Percentiles rank a stretch among this genome's conserved stretches.
Conservation (phyloP, 2,888 invertebrate species). For the Cheilosia urbana region DNA sequence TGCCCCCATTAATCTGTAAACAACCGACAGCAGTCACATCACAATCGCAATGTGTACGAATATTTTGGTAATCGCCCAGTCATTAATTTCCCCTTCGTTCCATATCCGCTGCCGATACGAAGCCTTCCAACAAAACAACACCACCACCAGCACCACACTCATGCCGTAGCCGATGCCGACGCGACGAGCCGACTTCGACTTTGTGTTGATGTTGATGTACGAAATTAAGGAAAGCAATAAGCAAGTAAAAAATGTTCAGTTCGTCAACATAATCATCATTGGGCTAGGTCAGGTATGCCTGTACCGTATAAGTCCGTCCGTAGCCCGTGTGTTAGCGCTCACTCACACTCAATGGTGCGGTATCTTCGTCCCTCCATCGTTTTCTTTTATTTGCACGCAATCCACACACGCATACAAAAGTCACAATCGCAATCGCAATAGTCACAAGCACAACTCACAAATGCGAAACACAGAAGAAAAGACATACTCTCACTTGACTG, state of each 20-base stretch:
- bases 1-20: slow-evolving; percentile 30
- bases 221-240: slow-evolving; percentile 24
- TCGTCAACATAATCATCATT: slow-evolving; percentile 49
- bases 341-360: slow-evolving; percentile 34
- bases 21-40: background rate
- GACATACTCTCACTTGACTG: background rate
- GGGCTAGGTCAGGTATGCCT: slow-evolving; percentile 61
- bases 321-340: slow-evolving; percentile 31
- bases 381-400: slow-evolving; percentile 36
- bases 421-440: no score
- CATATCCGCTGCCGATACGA: background rate
- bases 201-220: slow-evolving; percentile 24
- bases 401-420: slow-evolving; percentile 27
- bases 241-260: background rate
- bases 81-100: slow-evolving; percentile 9
- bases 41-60: slow-evolving; percentile 30
- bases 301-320: no score
- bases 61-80: slow-evolving; percentile 60
- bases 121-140: background rate
- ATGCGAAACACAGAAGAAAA: slow-evolving; percentile 7
- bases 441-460: background rate
- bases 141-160: slow-evolving; percentile 24
- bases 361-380: slow-evolving; percentile 4
- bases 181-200: background rate
- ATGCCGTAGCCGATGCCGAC: slow-evolving; percentile 1